Evolutionary conservation across 2,888 invertebrate genomes (phyloP).

Genomic region (Calameuta idolon): DNA sequence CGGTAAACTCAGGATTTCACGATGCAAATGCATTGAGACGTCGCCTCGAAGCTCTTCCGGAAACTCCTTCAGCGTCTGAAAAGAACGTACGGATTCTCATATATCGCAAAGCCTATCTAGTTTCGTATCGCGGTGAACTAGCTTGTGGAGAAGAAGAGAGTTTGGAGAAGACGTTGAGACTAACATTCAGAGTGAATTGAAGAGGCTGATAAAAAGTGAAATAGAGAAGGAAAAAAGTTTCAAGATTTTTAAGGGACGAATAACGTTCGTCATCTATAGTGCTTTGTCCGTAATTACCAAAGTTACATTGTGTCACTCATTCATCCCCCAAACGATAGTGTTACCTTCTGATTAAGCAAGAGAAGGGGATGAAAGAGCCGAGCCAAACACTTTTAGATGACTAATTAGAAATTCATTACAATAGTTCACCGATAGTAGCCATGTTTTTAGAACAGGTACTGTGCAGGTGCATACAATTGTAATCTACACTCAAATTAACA

Average conservation of each 20-base stretch:
- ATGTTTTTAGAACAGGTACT: neutral
- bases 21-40: conserved; percentile 94
- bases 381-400: neutral
- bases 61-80: conserved; percentile 92
- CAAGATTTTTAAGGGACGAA: neutral
- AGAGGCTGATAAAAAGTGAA: neutral
- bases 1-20: conserved; percentile 92
- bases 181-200: neutral
- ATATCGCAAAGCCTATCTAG: neutral
- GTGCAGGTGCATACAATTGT: neutral
- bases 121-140: neutral
- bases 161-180: neutral
- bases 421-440: neutral
- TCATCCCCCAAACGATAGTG: neutral
- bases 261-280: neutral
- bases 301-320: neutral
- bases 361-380: neutral
- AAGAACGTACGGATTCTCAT: conserved; percentile 33
- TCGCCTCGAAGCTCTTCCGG: conserved; percentile 96
- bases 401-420: neutral
- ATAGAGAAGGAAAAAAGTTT: neutral
- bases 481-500: neutral
- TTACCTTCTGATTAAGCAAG: neutral
- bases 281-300: neutral
- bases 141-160: neutral